These are phyloP conservation scores for Cossypha niveicapilla DNA, from an alignment of 2,797 vertebrate genomes.

Conservation along the genomic window DNA sequence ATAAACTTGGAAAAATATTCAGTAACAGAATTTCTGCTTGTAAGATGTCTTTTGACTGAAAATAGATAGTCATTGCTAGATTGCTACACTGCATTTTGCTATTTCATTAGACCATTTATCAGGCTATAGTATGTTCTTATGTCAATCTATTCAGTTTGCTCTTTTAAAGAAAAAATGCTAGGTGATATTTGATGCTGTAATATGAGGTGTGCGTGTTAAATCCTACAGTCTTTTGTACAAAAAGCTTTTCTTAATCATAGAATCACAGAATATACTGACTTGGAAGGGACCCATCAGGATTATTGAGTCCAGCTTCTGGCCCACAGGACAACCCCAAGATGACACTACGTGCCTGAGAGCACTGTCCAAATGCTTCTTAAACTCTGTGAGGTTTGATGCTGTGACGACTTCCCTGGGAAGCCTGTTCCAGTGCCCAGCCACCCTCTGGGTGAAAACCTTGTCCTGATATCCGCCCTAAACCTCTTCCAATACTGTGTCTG, in stretches of 20 bases:
- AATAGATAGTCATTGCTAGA: not conserved
- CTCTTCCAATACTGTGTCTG: fast-evolving
- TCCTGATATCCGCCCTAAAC: not conserved
- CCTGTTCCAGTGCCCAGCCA: not conserved
- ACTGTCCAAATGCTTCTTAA: not conserved
- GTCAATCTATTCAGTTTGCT: not conserved
- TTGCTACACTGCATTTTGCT: not conserved
- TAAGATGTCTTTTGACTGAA: not conserved
- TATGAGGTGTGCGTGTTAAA: not conserved
- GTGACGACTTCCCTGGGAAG: not conserved
- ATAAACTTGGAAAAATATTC: not conserved
- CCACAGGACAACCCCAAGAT: not conserved
- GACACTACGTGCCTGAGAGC: not conserved
- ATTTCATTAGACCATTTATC: not conserved
- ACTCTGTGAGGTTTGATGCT: not conserved
- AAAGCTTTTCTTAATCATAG: not conserved
- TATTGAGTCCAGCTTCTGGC: not conserved
- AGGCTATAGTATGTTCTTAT: not conserved
- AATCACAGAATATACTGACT: not conserved
- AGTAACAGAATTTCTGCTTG: not conserved
- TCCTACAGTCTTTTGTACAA: not conserved
- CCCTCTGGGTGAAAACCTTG: not conserved
- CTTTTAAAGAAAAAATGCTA: not conserved
- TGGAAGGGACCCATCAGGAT: not conserved
- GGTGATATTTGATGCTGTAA: not conserved